phyloP scores from a whole-genome alignment of 2,888 invertebrate genomes.

The Rhagonycha lutea region DNA sequence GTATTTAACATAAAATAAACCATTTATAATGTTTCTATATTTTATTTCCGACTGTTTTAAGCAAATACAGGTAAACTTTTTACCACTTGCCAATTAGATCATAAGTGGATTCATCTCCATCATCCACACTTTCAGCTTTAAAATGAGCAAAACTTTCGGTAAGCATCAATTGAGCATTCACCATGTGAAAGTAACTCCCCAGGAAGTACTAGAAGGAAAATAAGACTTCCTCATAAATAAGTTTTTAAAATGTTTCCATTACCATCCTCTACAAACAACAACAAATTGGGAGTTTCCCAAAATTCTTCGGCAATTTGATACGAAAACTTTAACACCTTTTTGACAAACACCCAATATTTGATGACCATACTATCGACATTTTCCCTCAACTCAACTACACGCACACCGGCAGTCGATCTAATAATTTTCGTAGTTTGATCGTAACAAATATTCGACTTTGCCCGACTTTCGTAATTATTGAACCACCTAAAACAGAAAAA shows the following conservation, averaged over 20 bases:
- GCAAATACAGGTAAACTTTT: not conserved
- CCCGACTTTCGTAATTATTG: constrained; percentile 43
- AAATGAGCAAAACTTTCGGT: too few relatives aligned
- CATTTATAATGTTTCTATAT: not conserved
- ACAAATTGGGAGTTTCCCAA: constrained; percentile 55
- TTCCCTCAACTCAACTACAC: constrained; percentile 69
- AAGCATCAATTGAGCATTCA: not conserved
- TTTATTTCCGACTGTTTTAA: not conserved
- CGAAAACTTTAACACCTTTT: constrained; percentile 61
- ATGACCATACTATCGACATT: constrained; percentile 65
- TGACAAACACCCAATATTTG: constrained; percentile 67
- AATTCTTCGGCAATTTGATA: constrained; percentile 62
- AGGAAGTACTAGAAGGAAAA: not conserved
- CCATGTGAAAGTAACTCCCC: not conserved
- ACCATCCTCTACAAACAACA: constrained; percentile 68
- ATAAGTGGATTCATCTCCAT: not conserved
- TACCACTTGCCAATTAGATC: not conserved
- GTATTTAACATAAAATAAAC: not conserved
- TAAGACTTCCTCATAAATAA: not conserved
- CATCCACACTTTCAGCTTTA: not conserved
- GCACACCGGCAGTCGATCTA: constrained; percentile 65
- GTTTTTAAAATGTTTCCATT: constrained; percentile 66
- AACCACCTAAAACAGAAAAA: constrained; percentile 56
- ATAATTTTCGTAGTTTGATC: constrained; percentile 54
- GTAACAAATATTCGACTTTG: constrained; percentile 42